Evolutionary conservation across 2,113 vertebrate species (phyloP).

Genomic region (Oryzias melastigma): DNA sequence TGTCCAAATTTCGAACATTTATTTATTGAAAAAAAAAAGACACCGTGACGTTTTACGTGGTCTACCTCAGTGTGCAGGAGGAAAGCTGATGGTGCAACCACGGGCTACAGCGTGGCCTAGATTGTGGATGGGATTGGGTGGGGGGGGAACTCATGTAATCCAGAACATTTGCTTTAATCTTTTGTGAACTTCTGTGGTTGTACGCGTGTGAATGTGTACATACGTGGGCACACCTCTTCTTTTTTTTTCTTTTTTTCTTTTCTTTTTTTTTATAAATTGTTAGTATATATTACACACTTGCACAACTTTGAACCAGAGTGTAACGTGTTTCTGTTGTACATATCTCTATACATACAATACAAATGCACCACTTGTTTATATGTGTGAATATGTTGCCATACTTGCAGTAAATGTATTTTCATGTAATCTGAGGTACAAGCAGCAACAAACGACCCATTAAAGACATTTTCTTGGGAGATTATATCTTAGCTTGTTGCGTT

Average conservation of each 20-base stretch:
- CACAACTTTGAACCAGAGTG: conserved; percentile 75
- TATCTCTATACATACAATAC: conserved; percentile 74
- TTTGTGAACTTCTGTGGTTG: conserved; percentile 77
- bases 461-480: conserved; percentile 78
- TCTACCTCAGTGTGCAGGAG: conserved; percentile 93
- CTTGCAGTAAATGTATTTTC: conserved; percentile 81
- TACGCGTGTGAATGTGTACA: conserved; percentile 76
- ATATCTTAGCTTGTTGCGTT: conserved; percentile 30
- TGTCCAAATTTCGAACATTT: conserved; percentile 91
- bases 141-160: conserved; percentile 66
- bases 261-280: conserved; percentile 76
- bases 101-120: conserved; percentile 54
- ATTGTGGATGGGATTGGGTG: conserved; percentile 20
- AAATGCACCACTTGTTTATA: conserved; percentile 81
- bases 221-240: conserved; percentile 70
- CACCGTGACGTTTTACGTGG: conserved; percentile 88
- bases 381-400: conserved; percentile 80
- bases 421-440: conserved; percentile 79
- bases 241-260: conserved; percentile 22
- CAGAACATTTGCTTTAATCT: conserved; percentile 78
- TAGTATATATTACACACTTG: conserved; percentile 78
- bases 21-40: conserved; percentile 38
- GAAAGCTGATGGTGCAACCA: conserved; percentile 78
- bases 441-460: conserved; percentile 78
- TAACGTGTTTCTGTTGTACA: conserved; percentile 79